A percentile compares a stretch with the other conserved stretches of the same genome.
These are phyloP conservation scores for Mimumesa dahlbomi DNA, from an alignment of 2,888 invertebrate species.

Conservation along the genomic window DNA sequence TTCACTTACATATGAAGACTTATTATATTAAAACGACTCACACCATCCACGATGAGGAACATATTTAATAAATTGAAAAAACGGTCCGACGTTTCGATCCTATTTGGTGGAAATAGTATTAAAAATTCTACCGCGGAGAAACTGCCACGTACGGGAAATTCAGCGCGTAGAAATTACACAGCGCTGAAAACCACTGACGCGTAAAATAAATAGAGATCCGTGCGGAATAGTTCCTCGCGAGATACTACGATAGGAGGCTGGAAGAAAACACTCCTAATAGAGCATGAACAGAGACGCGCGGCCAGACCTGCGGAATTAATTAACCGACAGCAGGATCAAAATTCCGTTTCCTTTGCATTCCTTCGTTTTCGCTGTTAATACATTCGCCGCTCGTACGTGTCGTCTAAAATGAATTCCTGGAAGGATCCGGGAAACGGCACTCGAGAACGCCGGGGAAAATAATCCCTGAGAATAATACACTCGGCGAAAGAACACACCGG, in stretches of 20 bases:
- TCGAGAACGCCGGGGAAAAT: too few species aligned
- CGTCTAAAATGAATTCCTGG: conserved; percentile 14
- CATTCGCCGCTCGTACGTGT: not conserved
- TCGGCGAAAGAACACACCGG: conserved; percentile 1
- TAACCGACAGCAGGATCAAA: not conserved
- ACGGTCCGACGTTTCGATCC: too few species aligned
- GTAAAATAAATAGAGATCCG: not conserved
- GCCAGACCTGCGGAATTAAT: not conserved
- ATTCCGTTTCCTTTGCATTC: not conserved
- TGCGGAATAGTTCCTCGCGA: not conserved
- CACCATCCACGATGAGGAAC: too few species aligned
- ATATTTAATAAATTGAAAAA: too few species aligned
- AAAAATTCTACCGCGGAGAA: too few species aligned
- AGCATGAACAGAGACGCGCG: not conserved
- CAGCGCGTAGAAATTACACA: too few species aligned
- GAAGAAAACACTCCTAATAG: too few species aligned
- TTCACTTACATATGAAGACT: too few species aligned
- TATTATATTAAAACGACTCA: too few species aligned
- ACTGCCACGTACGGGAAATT: too few species aligned
- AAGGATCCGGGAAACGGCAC: conserved; percentile 19
- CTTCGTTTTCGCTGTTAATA: not conserved
- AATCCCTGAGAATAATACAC: conserved; percentile 33
- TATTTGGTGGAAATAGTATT: too few species aligned
- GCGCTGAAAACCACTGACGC: not conserved
- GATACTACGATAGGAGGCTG: too few species aligned